These are phyloP conservation scores for Notoglanidium macrostoma DNA, from an alignment of 2,797 vertebrate species.

Conservation along the genomic window DNA sequence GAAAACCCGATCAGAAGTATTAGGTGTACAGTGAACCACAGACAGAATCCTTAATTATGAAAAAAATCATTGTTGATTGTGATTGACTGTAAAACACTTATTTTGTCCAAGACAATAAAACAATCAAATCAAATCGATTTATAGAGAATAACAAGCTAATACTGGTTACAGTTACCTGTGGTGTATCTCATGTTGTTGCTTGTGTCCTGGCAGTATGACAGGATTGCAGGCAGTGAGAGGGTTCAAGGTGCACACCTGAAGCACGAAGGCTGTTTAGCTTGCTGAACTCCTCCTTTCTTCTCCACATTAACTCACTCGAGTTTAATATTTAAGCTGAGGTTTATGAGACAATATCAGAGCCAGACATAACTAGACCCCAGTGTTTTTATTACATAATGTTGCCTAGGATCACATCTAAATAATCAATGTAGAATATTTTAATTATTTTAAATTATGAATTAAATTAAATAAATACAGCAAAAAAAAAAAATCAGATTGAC, in stretches of 20 bases:
- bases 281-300: constrained; percentile 55
- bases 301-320: constrained; percentile 46
- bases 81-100: neutral
- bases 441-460: neutral
- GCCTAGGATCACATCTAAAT: neutral
- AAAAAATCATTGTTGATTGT: neutral
- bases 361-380: constrained; percentile 8
- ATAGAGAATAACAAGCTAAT: neutral
- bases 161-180: constrained; percentile 68
- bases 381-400: constrained; percentile 26
- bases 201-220: constrained; percentile 24
- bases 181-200: constrained; percentile 71
- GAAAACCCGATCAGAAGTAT: neutral
- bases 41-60: neutral
- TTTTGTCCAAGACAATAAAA: neutral
- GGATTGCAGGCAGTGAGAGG: constrained; percentile 40
- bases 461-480: neutral
- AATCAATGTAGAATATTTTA: neutral
- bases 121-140: neutral
- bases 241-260: constrained; percentile 76
- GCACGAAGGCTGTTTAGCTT: constrained; percentile 59
- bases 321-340: constrained; percentile 81
- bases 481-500: neutral
- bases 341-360: constrained; percentile 50
- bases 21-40: neutral